Percentiles rank a stretch among this genome's conserved stretches.
Conservation (phyloP, 2,888 invertebrate genomes). For the Chymomyza amoena region DNA sequence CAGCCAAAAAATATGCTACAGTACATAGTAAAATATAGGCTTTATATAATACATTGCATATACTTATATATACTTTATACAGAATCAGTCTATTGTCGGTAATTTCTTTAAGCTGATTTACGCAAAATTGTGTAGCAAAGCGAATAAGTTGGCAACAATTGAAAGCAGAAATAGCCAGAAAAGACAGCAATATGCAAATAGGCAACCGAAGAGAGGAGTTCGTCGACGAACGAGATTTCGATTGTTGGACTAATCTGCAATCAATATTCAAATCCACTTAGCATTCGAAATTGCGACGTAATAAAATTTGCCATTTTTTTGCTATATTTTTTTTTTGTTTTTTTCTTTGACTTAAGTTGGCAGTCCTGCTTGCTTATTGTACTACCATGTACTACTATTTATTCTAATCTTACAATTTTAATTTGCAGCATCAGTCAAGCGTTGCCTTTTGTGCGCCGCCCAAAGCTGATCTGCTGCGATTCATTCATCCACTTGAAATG, state of each 20-base stretch:
- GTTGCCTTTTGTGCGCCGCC: constrained; percentile 4
- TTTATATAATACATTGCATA: too few species aligned
- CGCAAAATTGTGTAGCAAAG: constrained; percentile 60
- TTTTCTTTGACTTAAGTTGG: background rate
- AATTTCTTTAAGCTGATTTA: constrained; percentile 71
- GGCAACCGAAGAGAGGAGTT: background rate
- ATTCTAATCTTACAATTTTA: constrained; percentile 67
- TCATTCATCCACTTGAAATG: constrained; percentile 69
- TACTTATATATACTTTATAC: background rate
- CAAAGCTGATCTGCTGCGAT: constrained; percentile 3
- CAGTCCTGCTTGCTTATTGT: constrained; percentile 20
- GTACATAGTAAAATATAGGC: background rate
- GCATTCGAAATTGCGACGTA: constrained; percentile 60
- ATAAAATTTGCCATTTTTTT: constrained; percentile 53
- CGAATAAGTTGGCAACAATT: constrained; percentile 59
- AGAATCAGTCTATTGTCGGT: constrained; percentile 38
- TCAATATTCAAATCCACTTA: constrained; percentile 73
- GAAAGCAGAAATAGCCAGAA: background rate
- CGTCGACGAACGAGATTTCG: background rate
- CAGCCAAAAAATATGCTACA: constrained; percentile 1
- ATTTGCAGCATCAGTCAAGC: constrained; percentile 63
- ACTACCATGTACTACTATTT: constrained; percentile 52
- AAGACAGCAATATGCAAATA: constrained; percentile 63
- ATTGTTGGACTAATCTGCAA: constrained; percentile 60
- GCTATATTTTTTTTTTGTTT: background rate